Evolutionary conservation across 2,113 vertebrate genomes (phyloP).

Genomic region (Strix uralensis): DNA sequence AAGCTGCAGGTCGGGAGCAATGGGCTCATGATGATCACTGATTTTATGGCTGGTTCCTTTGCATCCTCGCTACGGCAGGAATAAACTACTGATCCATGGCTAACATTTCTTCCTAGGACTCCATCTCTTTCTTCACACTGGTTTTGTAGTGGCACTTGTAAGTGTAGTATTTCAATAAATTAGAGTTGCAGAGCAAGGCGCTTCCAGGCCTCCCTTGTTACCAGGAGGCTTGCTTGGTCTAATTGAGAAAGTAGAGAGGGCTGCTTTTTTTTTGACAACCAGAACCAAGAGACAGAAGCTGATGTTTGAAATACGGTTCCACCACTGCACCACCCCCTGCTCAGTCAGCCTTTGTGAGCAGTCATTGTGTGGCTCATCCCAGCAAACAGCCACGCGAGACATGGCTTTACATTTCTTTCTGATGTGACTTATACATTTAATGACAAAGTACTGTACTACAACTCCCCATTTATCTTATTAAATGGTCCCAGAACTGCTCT

Average conservation of each 20-base stretch:
- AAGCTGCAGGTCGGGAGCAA: not conserved
- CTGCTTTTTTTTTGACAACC: not conserved
- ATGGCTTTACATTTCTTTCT: not conserved
- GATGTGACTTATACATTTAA: not conserved
- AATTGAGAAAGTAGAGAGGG: fast-evolving
- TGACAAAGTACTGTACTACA: not conserved
- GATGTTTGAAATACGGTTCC: not conserved
- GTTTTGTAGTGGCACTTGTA: not conserved
- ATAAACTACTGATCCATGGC: not conserved
- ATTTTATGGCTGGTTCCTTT: not conserved
- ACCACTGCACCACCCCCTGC: not conserved
- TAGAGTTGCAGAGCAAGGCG: not conserved
- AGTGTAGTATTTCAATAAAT: fast-evolving
- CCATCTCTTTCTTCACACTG: not conserved
- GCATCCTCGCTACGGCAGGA: not conserved
- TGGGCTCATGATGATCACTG: not conserved
- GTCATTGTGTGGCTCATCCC: not conserved
- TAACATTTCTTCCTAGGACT: not conserved
- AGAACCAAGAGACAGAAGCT: not conserved
- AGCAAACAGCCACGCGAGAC: not conserved
- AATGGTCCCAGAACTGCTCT: constrained; percentile 39
- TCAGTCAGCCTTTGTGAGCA: not conserved
- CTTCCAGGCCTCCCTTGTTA: not conserved
- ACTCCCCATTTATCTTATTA: constrained; percentile 19
- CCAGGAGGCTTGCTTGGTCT: not conserved